Conservation (phyloP, 2,113 vertebrate genomes). For the Ciconia stormi region DNA sequence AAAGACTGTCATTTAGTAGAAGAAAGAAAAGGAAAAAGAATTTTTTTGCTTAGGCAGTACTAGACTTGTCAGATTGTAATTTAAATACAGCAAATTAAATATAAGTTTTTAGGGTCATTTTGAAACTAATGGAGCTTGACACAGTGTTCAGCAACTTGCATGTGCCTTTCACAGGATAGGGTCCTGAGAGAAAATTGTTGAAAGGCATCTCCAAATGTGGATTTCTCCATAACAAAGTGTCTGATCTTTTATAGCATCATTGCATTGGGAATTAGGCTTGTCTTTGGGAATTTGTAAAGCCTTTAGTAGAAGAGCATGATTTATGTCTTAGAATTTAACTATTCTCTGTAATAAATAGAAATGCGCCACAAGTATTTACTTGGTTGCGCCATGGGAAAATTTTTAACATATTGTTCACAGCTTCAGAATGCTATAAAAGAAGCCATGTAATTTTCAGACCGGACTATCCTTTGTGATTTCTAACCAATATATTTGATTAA, state of each 20-base stretch:
- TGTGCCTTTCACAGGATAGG: conserved; percentile 23
- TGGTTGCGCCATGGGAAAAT: conserved; percentile 78
- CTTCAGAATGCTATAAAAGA: conserved; percentile 73
- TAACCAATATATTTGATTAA: conserved; percentile 68
- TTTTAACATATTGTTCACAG: conserved; percentile 75
- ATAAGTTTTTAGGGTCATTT: background rate
- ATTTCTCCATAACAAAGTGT: conserved; percentile 52
- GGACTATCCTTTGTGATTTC: conserved; percentile 49
- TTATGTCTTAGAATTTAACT: conserved; percentile 74
- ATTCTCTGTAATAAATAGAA: conserved; percentile 79
- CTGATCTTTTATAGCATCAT: conserved; percentile 62
- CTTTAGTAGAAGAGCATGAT: conserved; percentile 75
- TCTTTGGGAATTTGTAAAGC: conserved; percentile 72
- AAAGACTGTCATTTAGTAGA: background rate
- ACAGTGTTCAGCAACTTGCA: background rate
- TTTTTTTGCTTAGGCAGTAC: background rate
- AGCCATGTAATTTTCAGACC: conserved; percentile 50
- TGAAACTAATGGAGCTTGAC: conserved; percentile 21
- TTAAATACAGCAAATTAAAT: conserved; percentile 39
- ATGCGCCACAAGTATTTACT: conserved; percentile 77
- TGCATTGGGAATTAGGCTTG: conserved; percentile 72
- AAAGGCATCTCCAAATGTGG: conserved; percentile 59
- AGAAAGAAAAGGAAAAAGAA: background rate
- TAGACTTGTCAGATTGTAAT: conserved; percentile 15
- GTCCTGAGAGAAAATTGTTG: conserved; percentile 43